Base-by-base conservation (phyloP, 2,797 vertebrate genomes). In the Rhadinocentrus ornatus region DNA sequence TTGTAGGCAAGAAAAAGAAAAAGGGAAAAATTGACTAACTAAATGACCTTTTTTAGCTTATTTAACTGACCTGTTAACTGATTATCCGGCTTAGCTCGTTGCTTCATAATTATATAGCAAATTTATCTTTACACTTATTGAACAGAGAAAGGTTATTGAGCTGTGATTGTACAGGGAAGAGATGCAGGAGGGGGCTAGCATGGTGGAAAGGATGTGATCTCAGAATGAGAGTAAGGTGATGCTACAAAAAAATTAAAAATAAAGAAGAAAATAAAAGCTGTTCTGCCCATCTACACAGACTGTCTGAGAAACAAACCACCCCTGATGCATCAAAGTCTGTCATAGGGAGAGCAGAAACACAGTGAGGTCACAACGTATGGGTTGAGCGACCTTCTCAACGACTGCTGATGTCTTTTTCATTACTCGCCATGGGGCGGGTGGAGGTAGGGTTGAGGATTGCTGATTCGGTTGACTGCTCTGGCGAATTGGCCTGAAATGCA, bases 261-360 rank as follows among this genome's bases (percentile, higher is more conserved):
- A n/a, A n/a, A 31, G 13, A 13, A 39, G 34, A 39, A 13, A 81
- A 72, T 81, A 77, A 76, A 77, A 69, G 75, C 79, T 46, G 74
- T 85, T 80, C 77, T 80, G 77, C 82, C 82, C 86, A 62, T 83
- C 71, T 72, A 87, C 70, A 31, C 69, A 16, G 75, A 77, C 81
- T 22, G 69, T 74, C 79, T 53, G 68, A 76, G 80, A 78, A 88
- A 90, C 39, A 88, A 83, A 67, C 74, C 89, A 90, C 89, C 90
- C 89, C 82, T 87, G 90, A 93, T 84, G 68, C 86, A 90, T 93
- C 89, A 92, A 83, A 90, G 86, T 50, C 87, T 92, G 91, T 92
- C 94, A 93, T 81, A 77, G 73, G 80, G 76, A 77, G 66, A 85
- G 22, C 73, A 52, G 73, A 82, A 81, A 87, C 80, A 58, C 39